Conservation (phyloP, 1,140 invertebrate genomes). For the Drosophila albomicans region DNA sequence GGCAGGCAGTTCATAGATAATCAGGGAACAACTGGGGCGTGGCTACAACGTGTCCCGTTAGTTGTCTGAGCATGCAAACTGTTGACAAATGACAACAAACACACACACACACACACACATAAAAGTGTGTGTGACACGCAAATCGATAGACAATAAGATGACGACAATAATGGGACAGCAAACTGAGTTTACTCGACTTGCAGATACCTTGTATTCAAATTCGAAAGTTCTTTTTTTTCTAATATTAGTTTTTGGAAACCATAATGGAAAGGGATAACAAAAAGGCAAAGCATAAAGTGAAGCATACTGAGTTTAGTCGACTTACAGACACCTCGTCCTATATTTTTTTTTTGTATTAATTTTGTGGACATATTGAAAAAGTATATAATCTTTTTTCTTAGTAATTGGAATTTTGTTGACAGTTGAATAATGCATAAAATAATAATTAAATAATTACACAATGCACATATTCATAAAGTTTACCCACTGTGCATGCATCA, state of each 20-base stretch:
- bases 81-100: conserved; percentile 18
- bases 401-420: too few species aligned
- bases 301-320: background rate
- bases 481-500: too few species aligned
- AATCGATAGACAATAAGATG: conserved; percentile 39
- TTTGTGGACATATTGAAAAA: too few species aligned
- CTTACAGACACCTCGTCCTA: background rate
- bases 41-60: conserved; percentile 11
- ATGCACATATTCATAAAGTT: too few species aligned
- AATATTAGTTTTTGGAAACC: too few species aligned
- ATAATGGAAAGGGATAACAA: background rate
- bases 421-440: too few species aligned
- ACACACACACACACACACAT: background rate
- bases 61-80: conserved; percentile 20
- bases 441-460: too few species aligned
- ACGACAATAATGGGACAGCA: conserved; percentile 40
- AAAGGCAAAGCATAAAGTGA: background rate
- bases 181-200: too few species aligned
- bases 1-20: background rate
- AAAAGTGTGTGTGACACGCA: conserved; percentile 11
- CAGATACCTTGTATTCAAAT: too few species aligned
- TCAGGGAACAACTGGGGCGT: conserved; percentile 5
- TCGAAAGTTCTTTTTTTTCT: too few species aligned
- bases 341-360: too few species aligned
- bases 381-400: too few species aligned